Evolutionary conservation across 2,797 vertebrate genomes (phyloP).

Genomic region (Harpagifer antarcticus): DNA sequence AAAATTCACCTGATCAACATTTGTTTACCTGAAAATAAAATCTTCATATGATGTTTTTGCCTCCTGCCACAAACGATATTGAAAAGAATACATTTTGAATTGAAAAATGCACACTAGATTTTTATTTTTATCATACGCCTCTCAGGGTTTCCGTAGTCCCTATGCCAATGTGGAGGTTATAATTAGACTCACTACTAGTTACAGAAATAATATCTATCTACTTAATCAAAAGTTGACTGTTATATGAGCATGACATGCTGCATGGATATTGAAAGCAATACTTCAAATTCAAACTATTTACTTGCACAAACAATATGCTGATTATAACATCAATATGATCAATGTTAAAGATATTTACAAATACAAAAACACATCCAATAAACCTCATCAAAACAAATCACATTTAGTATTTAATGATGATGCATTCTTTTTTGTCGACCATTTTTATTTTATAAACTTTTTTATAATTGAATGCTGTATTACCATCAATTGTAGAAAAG

Average conservation of each 20-base stretch:
- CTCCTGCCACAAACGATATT: too few relatives aligned
- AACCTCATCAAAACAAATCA: background rate
- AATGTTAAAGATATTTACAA: constrained; percentile 10
- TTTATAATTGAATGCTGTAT: constrained; percentile 7
- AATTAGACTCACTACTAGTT: constrained; percentile 14
- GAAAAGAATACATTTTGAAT: too few relatives aligned
- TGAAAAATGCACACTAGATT: too few relatives aligned
- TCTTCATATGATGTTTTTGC: too few relatives aligned
- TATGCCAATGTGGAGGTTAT: constrained; percentile 2
- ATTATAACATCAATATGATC: constrained; percentile 32
- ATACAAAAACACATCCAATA: background rate
- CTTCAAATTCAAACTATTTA: constrained; percentile 39
- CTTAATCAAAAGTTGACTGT: constrained; percentile 30
- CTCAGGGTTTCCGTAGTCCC: background rate
- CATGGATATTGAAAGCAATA: constrained; percentile 65
- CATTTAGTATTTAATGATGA: constrained; percentile 3
- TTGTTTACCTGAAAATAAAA: too few relatives aligned
- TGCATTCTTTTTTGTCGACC: constrained; percentile 18
- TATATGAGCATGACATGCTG: constrained; percentile 67
- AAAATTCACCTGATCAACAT: too few relatives aligned
- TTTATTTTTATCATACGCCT: too few relatives aligned
- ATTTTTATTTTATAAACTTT: constrained; percentile 26
- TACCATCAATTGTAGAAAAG: constrained; percentile 9
- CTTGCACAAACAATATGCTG: constrained; percentile 37
- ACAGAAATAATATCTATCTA: constrained; percentile 14